Percentiles rank a stretch among this genome's conserved stretches.
These are phyloP conservation scores for Stratiomys singularior DNA, from an alignment of 2,888 invertebrate genomes.

Conservation along the genomic window DNA sequence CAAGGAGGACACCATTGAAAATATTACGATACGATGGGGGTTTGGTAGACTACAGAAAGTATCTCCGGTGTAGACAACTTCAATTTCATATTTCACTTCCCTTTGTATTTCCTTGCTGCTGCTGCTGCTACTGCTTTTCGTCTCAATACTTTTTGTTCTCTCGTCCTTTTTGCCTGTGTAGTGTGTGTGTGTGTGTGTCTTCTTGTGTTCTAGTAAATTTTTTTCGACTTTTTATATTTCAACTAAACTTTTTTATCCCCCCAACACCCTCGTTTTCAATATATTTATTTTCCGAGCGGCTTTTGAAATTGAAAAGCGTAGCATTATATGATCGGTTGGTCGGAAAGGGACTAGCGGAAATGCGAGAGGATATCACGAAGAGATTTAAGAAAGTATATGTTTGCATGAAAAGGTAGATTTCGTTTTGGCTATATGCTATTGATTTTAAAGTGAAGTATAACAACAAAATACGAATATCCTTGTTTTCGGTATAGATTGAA, in stretches of 20 bases:
- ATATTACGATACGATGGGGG: background rate
- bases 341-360: background rate
- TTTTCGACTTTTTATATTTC: background rate
- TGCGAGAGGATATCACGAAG: background rate
- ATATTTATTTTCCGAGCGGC: conserved; percentile 18
- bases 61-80: conserved; percentile 46
- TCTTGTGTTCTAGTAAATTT: background rate
- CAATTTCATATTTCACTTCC: conserved; percentile 35
- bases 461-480: conserved; percentile 13
- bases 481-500: conserved; percentile 40
- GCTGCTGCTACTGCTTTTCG: background rate
- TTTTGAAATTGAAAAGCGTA: conserved; percentile 9
- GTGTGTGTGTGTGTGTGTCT: background rate
- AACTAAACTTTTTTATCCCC: background rate
- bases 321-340: background rate
- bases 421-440: conserved; percentile 4
- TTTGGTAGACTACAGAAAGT: conserved; percentile 24
- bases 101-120: conserved; percentile 23
- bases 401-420: background rate
- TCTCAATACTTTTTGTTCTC: background rate
- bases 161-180: background rate
- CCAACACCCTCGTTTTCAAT: conserved; percentile 30
- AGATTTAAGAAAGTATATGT: background rate
- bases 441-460: conserved; percentile 29
- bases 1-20: background rate